Percentiles rank a stretch among this genome's conserved stretches.
Conservation (phyloP, 2,888 invertebrate genomes). For the Drosophila austrosaltans region DNA sequence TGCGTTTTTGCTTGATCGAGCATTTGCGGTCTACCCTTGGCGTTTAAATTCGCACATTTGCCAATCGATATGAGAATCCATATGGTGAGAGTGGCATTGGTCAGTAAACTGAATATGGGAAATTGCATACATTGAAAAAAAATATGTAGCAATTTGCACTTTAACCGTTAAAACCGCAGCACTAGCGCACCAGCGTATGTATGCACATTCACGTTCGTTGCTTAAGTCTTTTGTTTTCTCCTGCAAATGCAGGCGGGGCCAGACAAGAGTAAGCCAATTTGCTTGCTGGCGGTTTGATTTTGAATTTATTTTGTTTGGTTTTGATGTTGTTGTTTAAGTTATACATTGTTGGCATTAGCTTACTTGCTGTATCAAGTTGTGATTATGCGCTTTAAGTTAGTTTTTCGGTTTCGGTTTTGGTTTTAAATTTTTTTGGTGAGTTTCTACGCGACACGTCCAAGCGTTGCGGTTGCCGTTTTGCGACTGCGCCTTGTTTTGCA, state of each 20-base stretch:
- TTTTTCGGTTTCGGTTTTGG: conserved; percentile 13
- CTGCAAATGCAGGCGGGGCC: conserved; percentile 12
- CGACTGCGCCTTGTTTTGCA: conserved; percentile 65
- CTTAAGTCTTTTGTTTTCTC: conserved; percentile 70
- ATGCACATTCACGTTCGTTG: conserved; percentile 62
- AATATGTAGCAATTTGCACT: conserved; percentile 63
- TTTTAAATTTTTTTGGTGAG: conserved; percentile 29
- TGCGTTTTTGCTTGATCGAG: conserved; percentile 18
- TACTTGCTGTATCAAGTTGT: conserved; percentile 44
- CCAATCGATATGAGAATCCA: conserved; percentile 30
- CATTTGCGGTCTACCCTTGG: conserved; percentile 38
- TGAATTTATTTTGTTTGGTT: conserved; percentile 33
- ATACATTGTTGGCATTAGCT: conserved; percentile 57
- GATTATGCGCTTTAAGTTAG: conserved; percentile 14
- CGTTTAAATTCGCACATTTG: conserved; percentile 31
- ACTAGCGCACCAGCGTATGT: conserved; percentile 24
- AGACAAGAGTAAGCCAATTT: conserved; percentile 45
- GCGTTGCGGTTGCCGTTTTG: conserved; percentile 61
- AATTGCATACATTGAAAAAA: conserved; percentile 26
- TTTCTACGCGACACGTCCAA: conserved; percentile 64
- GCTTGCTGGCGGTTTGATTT: conserved; percentile 45
- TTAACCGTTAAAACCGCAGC: conserved; percentile 62
- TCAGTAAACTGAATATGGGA: conserved; percentile 19
- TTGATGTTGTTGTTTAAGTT: conserved; percentile 41
- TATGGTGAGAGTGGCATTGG: conserved; percentile 46